phyloP scores from a whole-genome alignment of 2,888 invertebrate genomes.

The Epistrophella euchroma region DNA sequence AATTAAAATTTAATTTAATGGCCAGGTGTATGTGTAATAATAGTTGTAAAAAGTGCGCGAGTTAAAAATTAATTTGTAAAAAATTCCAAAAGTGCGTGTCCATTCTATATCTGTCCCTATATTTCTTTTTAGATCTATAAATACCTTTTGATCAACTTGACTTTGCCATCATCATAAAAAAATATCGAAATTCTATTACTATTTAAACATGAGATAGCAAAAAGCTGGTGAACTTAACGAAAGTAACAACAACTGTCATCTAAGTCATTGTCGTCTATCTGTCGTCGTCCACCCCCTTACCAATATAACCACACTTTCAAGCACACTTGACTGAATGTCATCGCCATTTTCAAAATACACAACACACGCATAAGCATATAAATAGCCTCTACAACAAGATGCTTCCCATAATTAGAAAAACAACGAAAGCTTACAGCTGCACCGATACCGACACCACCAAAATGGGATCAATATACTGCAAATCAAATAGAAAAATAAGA shows the following conservation, averaged over 20 bases:
- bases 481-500: slow-evolving; percentile 55
- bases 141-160: slow-evolving; percentile 51
- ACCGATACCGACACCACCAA: slow-evolving; percentile 52
- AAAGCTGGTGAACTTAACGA: slow-evolving; percentile 46
- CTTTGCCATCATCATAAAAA: background rate
- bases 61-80: background rate
- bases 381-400: slow-evolving; percentile 20
- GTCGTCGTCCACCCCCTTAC: background rate
- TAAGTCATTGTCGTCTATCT: slow-evolving; percentile 55
- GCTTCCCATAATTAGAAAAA: slow-evolving; percentile 48
- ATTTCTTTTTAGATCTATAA: slow-evolving; percentile 57
- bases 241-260: slow-evolving; percentile 55
- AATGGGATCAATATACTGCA: slow-evolving; percentile 72
- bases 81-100: slow-evolving; percentile 39
- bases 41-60: background rate
- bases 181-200: slow-evolving; percentile 31
- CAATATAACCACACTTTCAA: slow-evolving; percentile 22
- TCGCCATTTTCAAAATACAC: slow-evolving; percentile 32
- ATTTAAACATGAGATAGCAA: slow-evolving; percentile 70
- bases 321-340: slow-evolving; percentile 68
- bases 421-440: slow-evolving; percentile 56
- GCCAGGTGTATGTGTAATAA: no score
- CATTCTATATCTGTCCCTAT: background rate
- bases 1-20: background rate
- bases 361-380: background rate